Conservation (phyloP, 2,888 invertebrate genomes). For the Argyresthia albistria region DNA sequence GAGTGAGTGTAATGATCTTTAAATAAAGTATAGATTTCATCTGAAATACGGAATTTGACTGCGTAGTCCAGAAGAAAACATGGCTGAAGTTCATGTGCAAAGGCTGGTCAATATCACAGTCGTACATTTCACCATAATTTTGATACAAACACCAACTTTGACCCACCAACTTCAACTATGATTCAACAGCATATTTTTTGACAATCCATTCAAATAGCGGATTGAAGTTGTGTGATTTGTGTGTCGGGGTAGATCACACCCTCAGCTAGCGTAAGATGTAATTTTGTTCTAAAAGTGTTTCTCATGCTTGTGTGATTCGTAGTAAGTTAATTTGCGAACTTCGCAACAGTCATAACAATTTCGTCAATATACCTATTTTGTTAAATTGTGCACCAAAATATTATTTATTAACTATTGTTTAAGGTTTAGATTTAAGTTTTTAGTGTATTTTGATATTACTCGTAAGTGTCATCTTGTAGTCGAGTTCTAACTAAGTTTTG, state of each 20-base stretch:
- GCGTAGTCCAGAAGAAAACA: no score
- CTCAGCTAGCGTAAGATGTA: not conserved
- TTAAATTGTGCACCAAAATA: slow-evolving; percentile 55
- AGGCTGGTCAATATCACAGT: no score
- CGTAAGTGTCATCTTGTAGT: slow-evolving; percentile 67
- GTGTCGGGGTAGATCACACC: not conserved
- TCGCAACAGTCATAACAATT: slow-evolving; percentile 38
- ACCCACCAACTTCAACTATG: no score
- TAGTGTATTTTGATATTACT: slow-evolving; percentile 60
- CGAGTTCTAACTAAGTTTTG: slow-evolving; percentile 56
- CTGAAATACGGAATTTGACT: no score
- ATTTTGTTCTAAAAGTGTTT: slow-evolving; percentile 7
- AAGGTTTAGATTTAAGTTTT: slow-evolving; percentile 60
- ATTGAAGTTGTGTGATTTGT: not conserved
- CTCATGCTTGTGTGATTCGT: slow-evolving; percentile 66
- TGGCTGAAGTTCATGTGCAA: no score
- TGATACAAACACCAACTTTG: no score
- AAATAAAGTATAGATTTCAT: no score
- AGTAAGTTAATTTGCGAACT: slow-evolving; percentile 50
- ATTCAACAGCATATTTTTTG: not conserved
- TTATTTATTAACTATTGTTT: slow-evolving; percentile 51
- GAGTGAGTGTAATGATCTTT: not conserved
- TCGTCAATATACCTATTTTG: slow-evolving; percentile 31
- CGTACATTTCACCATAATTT: no score
- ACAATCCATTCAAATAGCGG: not conserved